Evolutionary conservation across 2,797 vertebrate species (phyloP).

Genomic region (Chromis chromis): DNA sequence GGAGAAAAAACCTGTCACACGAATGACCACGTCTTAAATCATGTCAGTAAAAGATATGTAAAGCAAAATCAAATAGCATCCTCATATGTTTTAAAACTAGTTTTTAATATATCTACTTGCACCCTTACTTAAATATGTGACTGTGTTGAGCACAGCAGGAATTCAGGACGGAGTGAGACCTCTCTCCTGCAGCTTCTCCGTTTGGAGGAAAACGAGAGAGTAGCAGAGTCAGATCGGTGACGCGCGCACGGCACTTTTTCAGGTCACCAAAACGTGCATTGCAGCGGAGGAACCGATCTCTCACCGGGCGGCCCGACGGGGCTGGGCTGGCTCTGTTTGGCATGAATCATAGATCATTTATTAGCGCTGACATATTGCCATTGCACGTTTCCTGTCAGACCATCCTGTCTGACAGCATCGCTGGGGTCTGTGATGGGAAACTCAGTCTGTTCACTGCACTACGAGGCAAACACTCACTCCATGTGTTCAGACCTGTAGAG

Average conservation of each 20-base stretch:
- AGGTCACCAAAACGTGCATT: constrained; percentile 51
- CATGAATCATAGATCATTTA: neutral
- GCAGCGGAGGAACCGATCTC: neutral
- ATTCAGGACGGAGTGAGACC: constrained; percentile 56
- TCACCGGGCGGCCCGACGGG: neutral
- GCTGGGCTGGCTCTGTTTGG: neutral
- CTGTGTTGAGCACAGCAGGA: neutral
- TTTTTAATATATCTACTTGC: too few relatives aligned
- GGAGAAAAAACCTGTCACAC: too few relatives aligned
- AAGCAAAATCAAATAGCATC: too few relatives aligned
- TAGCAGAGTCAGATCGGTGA: constrained; percentile 45
- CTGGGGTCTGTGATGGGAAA: neutral
- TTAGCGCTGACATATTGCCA: neutral
- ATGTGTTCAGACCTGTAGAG: neutral
- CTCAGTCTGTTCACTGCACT: too few relatives aligned
- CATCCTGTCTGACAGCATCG: neutral
- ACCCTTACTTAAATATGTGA: neutral
- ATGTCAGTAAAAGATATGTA: too few relatives aligned
- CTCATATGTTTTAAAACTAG: neutral
- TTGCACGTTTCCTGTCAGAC: neutral
- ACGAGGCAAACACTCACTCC: neutral
- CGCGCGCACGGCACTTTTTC: constrained; percentile 36
- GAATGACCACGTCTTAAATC: too few relatives aligned
- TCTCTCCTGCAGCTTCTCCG: neutral
- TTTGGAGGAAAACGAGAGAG: constrained; percentile 12